Base-by-base conservation (phyloP, 1,140 invertebrate species). In the Bombus affinis region DNA sequence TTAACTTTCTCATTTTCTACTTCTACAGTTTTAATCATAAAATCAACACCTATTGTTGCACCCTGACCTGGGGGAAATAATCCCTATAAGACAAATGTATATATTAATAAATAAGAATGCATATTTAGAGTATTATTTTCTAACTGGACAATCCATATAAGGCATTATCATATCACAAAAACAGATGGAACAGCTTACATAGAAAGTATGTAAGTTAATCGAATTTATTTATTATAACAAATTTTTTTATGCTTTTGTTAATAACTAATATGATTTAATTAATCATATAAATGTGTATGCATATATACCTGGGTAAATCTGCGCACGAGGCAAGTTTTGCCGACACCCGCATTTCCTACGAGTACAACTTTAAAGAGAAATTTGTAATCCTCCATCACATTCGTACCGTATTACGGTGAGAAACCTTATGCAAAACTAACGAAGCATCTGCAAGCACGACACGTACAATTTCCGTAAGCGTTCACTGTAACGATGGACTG, bases 1-100 rank as follows among this genome's bases (percentile, higher is more conserved):
- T 99, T 99, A 75, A 99, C 98, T 97, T 99, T 98, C 96, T 99
- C 99, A 93, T 99, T 99, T 94, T 99, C 99, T 83, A 99, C 98
- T 96, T 99, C 98, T 18, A 99, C 97, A 84, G 99, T 99, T 96
- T 99, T 99, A 92, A 99, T 99, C 97, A 99, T 99, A 94, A 99
- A 99, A 96, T 99, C 99, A 25, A 99, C 99, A 82, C 99, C 99
- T 91, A 99, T 99, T 5, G 99, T 99, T 85, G 99, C 99, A 81
- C 99, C 99, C 96, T 99, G 99, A 65, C 98, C 98, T 42, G 98
- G 98, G 59, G 98, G 98, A 96, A 99, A 99, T 35, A 99, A 95
- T 1, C 98, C 98, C 96, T 97, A 85, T 74, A 95, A 88, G 75
- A 65, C 13, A 37, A 70, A 57, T 18, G 28, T 42, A 71, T 12